Evolutionary conservation across 2,797 vertebrate species (phyloP), one percentile per base, ranked within the genome.

Genomic region (Sebastes umbrosus): DNA sequence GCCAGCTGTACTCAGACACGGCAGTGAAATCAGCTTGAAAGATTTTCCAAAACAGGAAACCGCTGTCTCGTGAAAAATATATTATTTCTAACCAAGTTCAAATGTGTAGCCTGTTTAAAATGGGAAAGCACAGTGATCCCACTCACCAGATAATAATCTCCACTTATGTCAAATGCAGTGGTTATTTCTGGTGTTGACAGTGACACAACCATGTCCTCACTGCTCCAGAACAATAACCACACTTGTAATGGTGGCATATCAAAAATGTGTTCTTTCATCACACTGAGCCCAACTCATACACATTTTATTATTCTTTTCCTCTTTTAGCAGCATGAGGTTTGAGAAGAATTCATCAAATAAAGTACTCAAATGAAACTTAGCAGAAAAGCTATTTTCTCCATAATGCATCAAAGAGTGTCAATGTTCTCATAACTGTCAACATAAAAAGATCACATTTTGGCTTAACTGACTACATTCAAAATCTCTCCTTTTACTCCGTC

Each of bases 21-120:
- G 62, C 29, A 36, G 36, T 79, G 71, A 84, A 87, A 87, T 82
- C 75, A 83, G 58, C 50, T 69, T 3, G n/a, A 70, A 87, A 73
- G 25, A 74, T 70, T 84, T 81, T 73, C 34, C 71, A 32, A 78
- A 86, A 84, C 75, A 89, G 88, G 87, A 91, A 89, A 90, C 76
- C 86, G 25, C 25, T 76, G 70, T 60, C 69, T 69, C 69, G 57
- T 67, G 54, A 64, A 83, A 84, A 54, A 85, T 71, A 59, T 79
- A 77, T 79, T 14, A 24, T 68, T 86, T 36, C 77, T 77, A 69
- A 79, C 70, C 31, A 63, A 80, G 32, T 59, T 79, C 62, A 78
- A 75, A 67, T 78, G 77, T 67, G 69, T 27, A 80, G 73, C 20
- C 36, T 75, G 13, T 85, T 85, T 68, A 59, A 81, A 81, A 86